These are phyloP conservation scores for Zoroaster sp. DNA, from an alignment of 53 echinoderm and acorn worm genomes.

Conservation along the genomic window DNA sequence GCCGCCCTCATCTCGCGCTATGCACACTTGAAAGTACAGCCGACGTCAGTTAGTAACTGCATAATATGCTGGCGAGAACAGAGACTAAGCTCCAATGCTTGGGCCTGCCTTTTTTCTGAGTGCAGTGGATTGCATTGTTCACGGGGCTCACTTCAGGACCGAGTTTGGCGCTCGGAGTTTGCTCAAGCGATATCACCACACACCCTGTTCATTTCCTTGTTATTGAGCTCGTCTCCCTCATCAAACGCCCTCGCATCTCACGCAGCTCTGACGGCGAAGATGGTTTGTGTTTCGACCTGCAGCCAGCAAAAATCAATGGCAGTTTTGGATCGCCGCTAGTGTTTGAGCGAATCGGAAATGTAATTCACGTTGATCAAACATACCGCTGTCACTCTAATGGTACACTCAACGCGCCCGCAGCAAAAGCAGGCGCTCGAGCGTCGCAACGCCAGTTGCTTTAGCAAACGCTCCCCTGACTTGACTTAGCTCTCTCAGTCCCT, in stretches of 20 bases:
- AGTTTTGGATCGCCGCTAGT: slow-evolving; percentile 66
- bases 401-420: slow-evolving; percentile 64
- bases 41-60: slow-evolving; percentile 24
- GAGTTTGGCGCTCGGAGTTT: slow-evolving; percentile 2
- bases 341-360: slow-evolving; percentile 79
- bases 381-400: slow-evolving; percentile 67
- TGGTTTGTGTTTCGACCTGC: slow-evolving; percentile 46
- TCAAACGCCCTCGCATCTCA: slow-evolving; percentile 44
- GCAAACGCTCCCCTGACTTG: slow-evolving; percentile 52
- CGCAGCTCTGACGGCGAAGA: not conserved
- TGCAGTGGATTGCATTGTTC: slow-evolving; percentile 9
- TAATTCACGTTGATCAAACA: slow-evolving; percentile 97
- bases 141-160: slow-evolving; percentile 13
- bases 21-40: slow-evolving; percentile 36
- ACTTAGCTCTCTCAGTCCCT: slow-evolving; percentile 15
- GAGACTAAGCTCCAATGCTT: not conserved
- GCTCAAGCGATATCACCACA: slow-evolving; percentile 28
- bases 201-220: slow-evolving; percentile 15
- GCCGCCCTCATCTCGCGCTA: slow-evolving; percentile 12
- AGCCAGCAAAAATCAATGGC: slow-evolving; percentile 61
- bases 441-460: slow-evolving; percentile 63
- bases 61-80: not conserved
- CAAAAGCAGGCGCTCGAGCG: slow-evolving; percentile 53
- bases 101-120: not conserved
- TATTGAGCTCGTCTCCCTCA: slow-evolving; percentile 29